Evolutionary conservation across 2,113 vertebrate species (phyloP).

Genomic region (Cryptotis parvus): DNA sequence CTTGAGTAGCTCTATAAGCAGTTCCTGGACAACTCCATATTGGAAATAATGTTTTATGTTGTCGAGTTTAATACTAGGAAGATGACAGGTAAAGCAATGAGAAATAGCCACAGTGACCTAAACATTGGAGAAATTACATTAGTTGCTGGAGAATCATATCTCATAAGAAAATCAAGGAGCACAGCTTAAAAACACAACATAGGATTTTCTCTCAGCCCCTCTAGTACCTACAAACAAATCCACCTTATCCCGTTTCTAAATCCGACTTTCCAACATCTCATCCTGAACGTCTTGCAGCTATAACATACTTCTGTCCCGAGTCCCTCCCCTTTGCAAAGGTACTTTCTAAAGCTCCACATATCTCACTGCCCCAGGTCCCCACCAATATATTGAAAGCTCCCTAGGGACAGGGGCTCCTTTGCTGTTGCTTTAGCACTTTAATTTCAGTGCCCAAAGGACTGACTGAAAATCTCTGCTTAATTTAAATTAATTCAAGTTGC

Average conservation of each 20-base stretch:
- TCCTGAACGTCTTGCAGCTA: slow-evolving; percentile 13
- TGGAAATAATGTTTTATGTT: slow-evolving; percentile 35
- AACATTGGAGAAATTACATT: not conserved
- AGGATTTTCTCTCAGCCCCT: not conserved
- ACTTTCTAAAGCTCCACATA: not conserved
- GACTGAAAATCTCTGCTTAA: slow-evolving; percentile 31
- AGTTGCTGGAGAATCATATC: slow-evolving; percentile 18
- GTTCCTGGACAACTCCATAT: not conserved
- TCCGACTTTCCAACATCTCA: not conserved
- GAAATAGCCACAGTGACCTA: not conserved
- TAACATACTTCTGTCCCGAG: not conserved
- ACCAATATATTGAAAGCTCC: not conserved
- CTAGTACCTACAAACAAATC: slow-evolving; percentile 21
- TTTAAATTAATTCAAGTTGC: slow-evolving; percentile 10
- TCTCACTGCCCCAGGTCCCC: no score
- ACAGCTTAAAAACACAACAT: slow-evolving; percentile 47
- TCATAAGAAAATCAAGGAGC: slow-evolving; percentile 25
- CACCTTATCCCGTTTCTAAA: not conserved
- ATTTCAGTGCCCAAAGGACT: not conserved
- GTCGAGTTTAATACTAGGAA: slow-evolving; percentile 7
- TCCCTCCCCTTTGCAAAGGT: slow-evolving; percentile 30
- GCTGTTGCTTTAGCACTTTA: slow-evolving; percentile 17
- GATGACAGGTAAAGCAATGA: not conserved
- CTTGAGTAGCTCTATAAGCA: not conserved
- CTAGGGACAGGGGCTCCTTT: not conserved